Base-by-base conservation (phyloP, 2,113 vertebrate species). In the Apteryx owenii region DNA sequence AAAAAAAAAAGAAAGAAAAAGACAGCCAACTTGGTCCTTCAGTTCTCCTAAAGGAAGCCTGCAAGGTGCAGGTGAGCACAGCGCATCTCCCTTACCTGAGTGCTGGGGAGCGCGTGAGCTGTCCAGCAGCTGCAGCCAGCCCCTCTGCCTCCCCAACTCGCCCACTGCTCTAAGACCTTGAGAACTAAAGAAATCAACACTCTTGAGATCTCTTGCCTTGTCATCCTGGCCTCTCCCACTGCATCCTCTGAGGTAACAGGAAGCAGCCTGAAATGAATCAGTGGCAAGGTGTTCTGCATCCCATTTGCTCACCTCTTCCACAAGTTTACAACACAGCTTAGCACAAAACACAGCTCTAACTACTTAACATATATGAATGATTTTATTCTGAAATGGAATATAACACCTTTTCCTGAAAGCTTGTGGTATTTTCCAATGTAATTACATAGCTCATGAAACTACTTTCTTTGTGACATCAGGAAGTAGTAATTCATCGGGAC, bases 281-380 rank as follows among this genome's bases (percentile, higher is more conserved):
- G 5, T 5, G 12, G 22, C 10, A 81, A 81, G 22, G 7, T 54
- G 10, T n/a, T 65, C 7, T 2, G 31, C 7, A 8, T 1, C 1
- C 22, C 10, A 82, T 17, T 29, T 50, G 70, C 10, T 73, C 25
- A 62, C 16, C 31, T 70, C 18, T 77, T 88, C 26, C 31, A 64
- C 0, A 0, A 75, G 26, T 21, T n/a, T 36, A 79, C 42, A 64
- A 11, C 4, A 2, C 12, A 46, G 26, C 9, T 25, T 61, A 28
- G 21, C 69, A 70, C 17, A 50, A 61, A 38, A 50, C 44, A 78
- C 29, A 40, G 26, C 12, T 19, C 58, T 38, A 36, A 48, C 5
- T 12, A 31, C 69, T 70, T 79, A 79, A 77, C 38, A 76, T 12
- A 21, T 1, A 7, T 26, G 53, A 72, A 58, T 19, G 1, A 11